Evolutionary conservation across 2,797 vertebrate genomes (phyloP), one percentile per base, ranked within the genome.

Genomic region (Peromyscus melanophrys): DNA sequence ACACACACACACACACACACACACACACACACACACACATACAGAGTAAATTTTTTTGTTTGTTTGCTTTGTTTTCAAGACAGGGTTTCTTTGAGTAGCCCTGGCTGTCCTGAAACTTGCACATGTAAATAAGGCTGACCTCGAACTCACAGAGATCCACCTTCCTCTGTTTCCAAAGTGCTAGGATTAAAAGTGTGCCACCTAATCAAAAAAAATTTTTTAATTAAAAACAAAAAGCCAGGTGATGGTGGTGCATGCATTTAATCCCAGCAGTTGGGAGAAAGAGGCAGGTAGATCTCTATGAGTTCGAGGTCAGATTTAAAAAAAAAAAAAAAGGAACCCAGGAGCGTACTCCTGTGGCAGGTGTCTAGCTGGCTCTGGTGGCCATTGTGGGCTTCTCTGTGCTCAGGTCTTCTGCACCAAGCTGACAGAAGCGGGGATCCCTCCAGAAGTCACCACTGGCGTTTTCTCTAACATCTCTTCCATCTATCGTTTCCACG

Each of bases 381-480:
- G 40, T 23, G 76, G 65, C 81, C 13, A 2, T 13, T 5, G 2
- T 19, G 94, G 17, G 49, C 34, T 31, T 93, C 52, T 81, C 43
- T 80, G 49, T 91, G 92, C 95, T 67, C 95, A 99, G 99, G 99
- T 99, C 97, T 99, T 99, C 99, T 99, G 99, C 99, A 99, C 99
- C 97, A 99, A 98, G 98, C 98, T 99, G 98, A 99, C 98, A 0
- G 99, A 99, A 97, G 99, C 99, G 73, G 99, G 99, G 91, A 99
- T 99, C 98, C 99, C 99, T 95, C 97, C 98, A 69, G 99, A 99
- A 2, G 99, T 99, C 95, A 99, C 99, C 97, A 99, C 99, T 0
- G 99, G 99, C 97, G 99, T 99, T 98, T 99, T 99, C 98, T 99
- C 99, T 94, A 99, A 99, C 98, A 99, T 99, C 98, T 99, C 99